phyloP scores from a whole-genome alignment of 2,113 vertebrate genomes.

The Paratilapia polleni region DNA sequence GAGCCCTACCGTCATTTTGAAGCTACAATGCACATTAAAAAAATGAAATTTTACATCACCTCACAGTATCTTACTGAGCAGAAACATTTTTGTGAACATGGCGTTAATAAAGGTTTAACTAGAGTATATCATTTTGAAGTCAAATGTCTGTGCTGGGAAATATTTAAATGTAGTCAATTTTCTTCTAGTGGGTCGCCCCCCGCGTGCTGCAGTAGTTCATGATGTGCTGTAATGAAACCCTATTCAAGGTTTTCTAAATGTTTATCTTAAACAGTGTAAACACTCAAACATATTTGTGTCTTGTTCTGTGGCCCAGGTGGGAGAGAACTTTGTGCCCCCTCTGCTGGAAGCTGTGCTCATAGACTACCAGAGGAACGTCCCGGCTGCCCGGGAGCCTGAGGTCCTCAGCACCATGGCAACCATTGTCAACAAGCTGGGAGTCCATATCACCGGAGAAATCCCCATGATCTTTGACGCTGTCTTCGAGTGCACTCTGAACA shows the following conservation, averaged over 20 bases:
- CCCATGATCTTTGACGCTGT: slow-evolving; percentile 99
- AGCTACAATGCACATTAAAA: neutral
- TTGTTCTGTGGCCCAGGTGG: slow-evolving; percentile 82
- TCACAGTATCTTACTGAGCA: no score
- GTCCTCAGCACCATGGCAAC: slow-evolving; percentile 99
- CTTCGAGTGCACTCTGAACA: slow-evolving; percentile 99
- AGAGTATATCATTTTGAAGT: neutral
- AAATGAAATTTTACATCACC: no score
- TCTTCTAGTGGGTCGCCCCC: no score
- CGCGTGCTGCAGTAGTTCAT: neutral
- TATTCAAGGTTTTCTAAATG: neutral
- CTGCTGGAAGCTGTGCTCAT: slow-evolving; percentile 98
- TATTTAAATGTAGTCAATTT: neutral
- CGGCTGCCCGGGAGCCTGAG: slow-evolving; percentile 96
- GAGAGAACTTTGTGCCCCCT: slow-evolving; percentile 99
- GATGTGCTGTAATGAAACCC: neutral
- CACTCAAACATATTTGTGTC: neutral
- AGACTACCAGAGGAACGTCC: slow-evolving; percentile 98
- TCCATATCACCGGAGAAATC: slow-evolving; percentile 97
- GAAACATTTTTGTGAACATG: neutral
- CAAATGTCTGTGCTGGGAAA: neutral
- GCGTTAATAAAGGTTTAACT: neutral
- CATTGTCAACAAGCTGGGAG: slow-evolving; percentile 98
- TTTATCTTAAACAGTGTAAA: neutral
- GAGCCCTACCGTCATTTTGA: neutral